Evolutionary conservation across 1,140 invertebrate genomes (phyloP).

Genomic region (Procambarus clarkii): DNA sequence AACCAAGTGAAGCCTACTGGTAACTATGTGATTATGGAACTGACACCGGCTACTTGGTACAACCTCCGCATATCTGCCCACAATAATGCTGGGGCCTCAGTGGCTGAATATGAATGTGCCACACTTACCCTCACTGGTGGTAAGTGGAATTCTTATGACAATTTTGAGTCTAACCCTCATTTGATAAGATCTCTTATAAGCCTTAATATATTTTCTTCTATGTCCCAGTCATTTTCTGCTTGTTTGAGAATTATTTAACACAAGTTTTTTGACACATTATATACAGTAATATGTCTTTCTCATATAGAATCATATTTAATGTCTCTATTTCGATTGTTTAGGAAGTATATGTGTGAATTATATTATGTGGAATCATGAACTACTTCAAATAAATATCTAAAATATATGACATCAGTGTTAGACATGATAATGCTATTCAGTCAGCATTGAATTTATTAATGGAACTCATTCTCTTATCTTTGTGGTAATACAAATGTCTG

Average conservation of each 20-base stretch:
- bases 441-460: background rate
- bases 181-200: no score
- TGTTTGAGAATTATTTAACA: no score
- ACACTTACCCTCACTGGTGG: slow-evolving; percentile 95
- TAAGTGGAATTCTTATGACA: slow-evolving; percentile 76
- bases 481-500: background rate
- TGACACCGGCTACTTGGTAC: slow-evolving; percentile 95
- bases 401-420: background rate
- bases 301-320: no score
- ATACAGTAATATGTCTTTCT: no score
- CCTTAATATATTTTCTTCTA: no score
- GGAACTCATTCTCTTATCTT: background rate
- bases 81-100: slow-evolving; percentile 96
- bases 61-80: slow-evolving; percentile 91
- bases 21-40: slow-evolving; percentile 92
- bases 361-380: background rate
- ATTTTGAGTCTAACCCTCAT: no score
- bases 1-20: slow-evolving; percentile 91
- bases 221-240: no score
- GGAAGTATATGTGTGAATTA: no score
- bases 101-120: slow-evolving; percentile 95
- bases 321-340: no score
- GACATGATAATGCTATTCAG: background rate
- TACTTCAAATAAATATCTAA: background rate
- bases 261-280: no score